Conservation (phyloP, 2,113 vertebrate species). For the Columba livia region DNA sequence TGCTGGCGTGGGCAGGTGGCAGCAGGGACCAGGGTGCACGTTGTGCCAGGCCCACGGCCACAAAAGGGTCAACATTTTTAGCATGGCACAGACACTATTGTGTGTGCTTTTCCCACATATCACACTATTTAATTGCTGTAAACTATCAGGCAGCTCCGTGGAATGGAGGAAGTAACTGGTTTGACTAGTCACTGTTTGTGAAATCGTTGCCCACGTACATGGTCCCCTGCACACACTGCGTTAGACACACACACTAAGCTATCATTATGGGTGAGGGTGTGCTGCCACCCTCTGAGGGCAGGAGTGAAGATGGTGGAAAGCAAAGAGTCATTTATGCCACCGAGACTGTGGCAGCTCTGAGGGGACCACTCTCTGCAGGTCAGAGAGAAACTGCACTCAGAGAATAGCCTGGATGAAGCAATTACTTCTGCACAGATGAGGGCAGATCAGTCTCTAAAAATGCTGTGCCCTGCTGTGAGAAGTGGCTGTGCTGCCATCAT, state of each 20-base stretch:
- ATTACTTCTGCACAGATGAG: background rate
- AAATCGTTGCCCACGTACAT: fast-evolving
- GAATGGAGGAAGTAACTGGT: background rate
- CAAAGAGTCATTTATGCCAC: background rate
- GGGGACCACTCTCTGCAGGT: fast-evolving
- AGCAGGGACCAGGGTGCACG: fast-evolving
- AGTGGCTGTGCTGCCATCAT: background rate
- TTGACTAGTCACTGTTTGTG: background rate
- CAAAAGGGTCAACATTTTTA: background rate
- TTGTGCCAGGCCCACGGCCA: background rate
- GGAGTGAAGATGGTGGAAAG: background rate
- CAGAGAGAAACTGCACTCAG: background rate
- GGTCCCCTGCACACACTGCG: fast-evolving
- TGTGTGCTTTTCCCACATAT: background rate
- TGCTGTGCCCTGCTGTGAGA: background rate
- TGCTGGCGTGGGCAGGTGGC: fast-evolving
- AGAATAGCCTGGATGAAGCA: background rate
- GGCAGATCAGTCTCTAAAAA: background rate
- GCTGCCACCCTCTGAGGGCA: background rate
- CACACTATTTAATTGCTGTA: background rate
- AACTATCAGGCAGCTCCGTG: background rate
- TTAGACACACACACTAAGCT: fast-evolving
- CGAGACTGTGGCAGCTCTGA: background rate
- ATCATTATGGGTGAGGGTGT: fast-evolving
- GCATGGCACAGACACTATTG: background rate